Conservation (phyloP, 2,113 vertebrate genomes). For the Tetrao urogallus region DNA sequence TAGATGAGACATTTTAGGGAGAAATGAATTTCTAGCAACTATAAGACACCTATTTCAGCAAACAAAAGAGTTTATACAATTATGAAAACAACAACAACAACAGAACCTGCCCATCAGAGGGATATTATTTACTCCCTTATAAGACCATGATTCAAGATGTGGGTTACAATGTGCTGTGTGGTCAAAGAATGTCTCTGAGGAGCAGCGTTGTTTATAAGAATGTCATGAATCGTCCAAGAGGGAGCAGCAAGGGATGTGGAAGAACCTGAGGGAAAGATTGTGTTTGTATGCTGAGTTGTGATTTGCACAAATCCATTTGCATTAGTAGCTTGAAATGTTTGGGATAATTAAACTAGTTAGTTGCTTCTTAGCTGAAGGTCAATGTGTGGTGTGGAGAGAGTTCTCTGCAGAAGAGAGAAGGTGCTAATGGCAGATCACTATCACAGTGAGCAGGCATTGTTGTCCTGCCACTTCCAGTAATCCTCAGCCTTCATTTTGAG, state of each 20-base stretch:
- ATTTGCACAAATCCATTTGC: not conserved
- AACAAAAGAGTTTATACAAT: not conserved
- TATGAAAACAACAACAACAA: not conserved
- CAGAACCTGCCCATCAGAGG: not conserved
- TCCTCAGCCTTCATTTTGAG: not conserved
- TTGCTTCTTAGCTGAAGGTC: not conserved
- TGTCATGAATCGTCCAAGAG: not conserved
- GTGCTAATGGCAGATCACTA: not conserved
- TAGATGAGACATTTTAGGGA: not conserved
- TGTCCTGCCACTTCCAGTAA: not conserved
- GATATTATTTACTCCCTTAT: not conserved
- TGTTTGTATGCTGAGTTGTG: not conserved
- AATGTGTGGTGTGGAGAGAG: not conserved
- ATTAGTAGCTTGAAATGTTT: not conserved
- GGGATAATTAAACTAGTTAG: not conserved
- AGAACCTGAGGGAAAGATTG: not conserved
- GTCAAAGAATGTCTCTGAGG: not conserved
- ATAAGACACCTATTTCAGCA: not conserved
- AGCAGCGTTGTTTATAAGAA: fast-evolving
- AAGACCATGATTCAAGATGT: not conserved
- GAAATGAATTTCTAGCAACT: not conserved
- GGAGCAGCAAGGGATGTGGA: not conserved
- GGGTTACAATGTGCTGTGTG: fast-evolving
- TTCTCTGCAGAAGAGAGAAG: not conserved
- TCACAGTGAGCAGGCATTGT: fast-evolving